Evolutionary conservation across 2,888 invertebrate genomes (phyloP).

Genomic region (Octonoba sinensis): DNA sequence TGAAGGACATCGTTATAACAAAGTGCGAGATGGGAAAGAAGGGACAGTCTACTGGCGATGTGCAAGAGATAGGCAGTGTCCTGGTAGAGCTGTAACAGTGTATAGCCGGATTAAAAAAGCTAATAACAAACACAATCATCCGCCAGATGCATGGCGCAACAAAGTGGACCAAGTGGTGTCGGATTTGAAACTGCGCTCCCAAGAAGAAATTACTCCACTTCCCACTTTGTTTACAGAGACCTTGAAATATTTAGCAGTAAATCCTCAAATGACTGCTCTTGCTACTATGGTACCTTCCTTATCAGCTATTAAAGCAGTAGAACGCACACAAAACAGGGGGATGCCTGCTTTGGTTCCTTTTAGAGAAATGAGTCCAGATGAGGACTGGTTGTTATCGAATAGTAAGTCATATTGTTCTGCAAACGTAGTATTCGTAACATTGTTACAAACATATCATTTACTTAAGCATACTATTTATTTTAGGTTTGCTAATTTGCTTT

Average conservation of each 20-base stretch:
- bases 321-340: constrained; percentile 58
- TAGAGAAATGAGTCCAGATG: constrained; percentile 58
- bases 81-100: constrained; percentile 68
- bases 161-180: constrained; percentile 65
- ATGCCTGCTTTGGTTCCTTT: constrained; percentile 62
- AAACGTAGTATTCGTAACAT: not conserved
- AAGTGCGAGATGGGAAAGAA: constrained; percentile 67
- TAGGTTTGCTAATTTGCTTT: constrained; percentile 42
- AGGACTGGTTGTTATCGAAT: constrained; percentile 58
- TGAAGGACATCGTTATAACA: constrained; percentile 68
- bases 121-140: constrained; percentile 68
- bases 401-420: constrained; percentile 37
- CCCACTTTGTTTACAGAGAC: constrained; percentile 67
- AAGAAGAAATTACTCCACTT: constrained; percentile 64
- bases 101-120: constrained; percentile 68
- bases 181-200: constrained; percentile 62
- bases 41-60: constrained; percentile 68
- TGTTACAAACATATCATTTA: constrained; percentile 6
- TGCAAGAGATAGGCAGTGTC: constrained; percentile 67
- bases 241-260: constrained; percentile 66
- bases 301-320: constrained; percentile 61
- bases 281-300: constrained; percentile 64
- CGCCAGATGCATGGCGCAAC: constrained; percentile 66
- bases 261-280: constrained; percentile 66
- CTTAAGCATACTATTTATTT: constrained; percentile 30